Evolutionary conservation across 2,888 invertebrate genomes (phyloP).

Genomic region (Idaea dimidiata): DNA sequence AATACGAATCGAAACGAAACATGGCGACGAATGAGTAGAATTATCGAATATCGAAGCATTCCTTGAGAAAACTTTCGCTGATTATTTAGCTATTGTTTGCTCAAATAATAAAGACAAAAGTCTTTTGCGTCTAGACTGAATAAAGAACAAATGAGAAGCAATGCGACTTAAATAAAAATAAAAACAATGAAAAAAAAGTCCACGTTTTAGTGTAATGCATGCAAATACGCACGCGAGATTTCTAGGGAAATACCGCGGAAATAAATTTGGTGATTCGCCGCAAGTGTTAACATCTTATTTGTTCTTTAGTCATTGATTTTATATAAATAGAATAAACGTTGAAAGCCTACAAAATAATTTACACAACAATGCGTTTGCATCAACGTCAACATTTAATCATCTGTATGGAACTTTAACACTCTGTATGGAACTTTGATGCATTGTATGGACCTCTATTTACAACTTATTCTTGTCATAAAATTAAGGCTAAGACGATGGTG

Average conservation of each 20-base stretch:
- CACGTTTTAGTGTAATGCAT: no score
- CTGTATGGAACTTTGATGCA: no score
- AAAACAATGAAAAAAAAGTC: no score
- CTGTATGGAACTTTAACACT: slow-evolving; percentile 15
- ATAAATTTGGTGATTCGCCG: neutral
- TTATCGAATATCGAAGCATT: slow-evolving; percentile 43
- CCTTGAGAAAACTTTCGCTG: slow-evolving; percentile 31
- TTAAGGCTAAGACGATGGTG: slow-evolving; percentile 15
- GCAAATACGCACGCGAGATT: no score
- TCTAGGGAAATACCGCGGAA: no score
- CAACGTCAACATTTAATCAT: slow-evolving; percentile 5
- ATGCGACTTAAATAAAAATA: neutral
- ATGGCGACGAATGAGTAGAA: slow-evolving; percentile 28
- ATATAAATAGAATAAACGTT: neutral
- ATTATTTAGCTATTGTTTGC: slow-evolving; percentile 14
- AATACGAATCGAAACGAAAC: slow-evolving; percentile 29
- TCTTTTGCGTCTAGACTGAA: neutral
- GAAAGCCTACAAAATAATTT: neutral
- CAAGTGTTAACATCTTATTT: neutral
- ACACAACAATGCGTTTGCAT: neutral
- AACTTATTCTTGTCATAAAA: slow-evolving; percentile 3
- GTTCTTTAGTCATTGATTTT: neutral
- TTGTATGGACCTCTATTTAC: slow-evolving; percentile 14
- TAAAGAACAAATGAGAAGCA: neutral
- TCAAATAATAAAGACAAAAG: slow-evolving; percentile 17